phyloP scores from a whole-genome alignment of 2,888 invertebrate genomes.

The Epistrophe eligans region DNA sequence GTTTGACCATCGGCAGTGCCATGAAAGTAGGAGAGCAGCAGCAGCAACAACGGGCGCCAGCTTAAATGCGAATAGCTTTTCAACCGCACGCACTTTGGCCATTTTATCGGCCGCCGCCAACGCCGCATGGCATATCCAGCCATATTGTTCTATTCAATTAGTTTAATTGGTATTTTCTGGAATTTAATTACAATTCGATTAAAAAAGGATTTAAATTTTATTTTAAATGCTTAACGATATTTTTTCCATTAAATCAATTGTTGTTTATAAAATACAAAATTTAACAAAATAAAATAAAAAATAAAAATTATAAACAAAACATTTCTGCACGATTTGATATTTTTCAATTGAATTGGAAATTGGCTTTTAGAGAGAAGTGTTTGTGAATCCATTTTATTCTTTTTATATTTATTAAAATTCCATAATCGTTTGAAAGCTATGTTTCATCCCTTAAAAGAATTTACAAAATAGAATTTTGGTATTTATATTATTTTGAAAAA shows the following conservation, averaged over 20 bases:
- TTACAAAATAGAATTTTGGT: no score
- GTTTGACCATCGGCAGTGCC: not conserved
- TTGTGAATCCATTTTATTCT: not conserved
- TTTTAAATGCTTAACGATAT: slow-evolving; percentile 55
- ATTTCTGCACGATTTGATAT: slow-evolving; percentile 27
- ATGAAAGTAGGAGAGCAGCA: not conserved
- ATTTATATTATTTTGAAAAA: no score
- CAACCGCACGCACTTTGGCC: slow-evolving; percentile 30
- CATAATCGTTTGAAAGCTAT: not conserved
- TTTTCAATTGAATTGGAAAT: slow-evolving; percentile 7
- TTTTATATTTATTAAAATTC: not conserved
- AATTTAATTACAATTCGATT: slow-evolving; percentile 76
- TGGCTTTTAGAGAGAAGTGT: not conserved
- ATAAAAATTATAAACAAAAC: slow-evolving; percentile 2
- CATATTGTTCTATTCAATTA: slow-evolving; percentile 63
- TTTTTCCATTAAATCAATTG: slow-evolving; percentile 48
- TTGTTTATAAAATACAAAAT: slow-evolving; percentile 30
- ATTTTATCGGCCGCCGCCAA: slow-evolving; percentile 1
- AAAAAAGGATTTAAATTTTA: slow-evolving; percentile 62
- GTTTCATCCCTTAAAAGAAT: no score
- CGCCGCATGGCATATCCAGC: slow-evolving; percentile 24
- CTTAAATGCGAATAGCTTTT: slow-evolving; percentile 16
- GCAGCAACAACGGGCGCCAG: not conserved
- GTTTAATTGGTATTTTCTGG: slow-evolving; percentile 63
- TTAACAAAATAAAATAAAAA: not conserved